These are phyloP conservation scores for Phyllotreta cruciferae DNA, from an alignment of 2,888 invertebrate species.

Conservation along the genomic window DNA sequence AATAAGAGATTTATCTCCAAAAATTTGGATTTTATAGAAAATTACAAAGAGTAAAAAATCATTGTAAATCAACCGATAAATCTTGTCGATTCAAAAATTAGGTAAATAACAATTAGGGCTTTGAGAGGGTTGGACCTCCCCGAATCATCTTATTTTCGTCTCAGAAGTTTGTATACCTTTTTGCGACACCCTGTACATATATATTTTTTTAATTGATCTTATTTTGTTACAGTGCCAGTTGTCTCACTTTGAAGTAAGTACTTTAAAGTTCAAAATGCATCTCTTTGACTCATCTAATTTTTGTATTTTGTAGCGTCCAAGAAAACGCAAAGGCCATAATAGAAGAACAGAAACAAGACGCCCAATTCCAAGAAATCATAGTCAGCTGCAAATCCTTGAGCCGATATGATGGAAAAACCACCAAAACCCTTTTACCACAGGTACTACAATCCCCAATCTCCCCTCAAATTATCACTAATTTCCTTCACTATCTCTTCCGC, in stretches of 20 bases:
- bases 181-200: too few relatives aligned
- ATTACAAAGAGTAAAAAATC: too few relatives aligned
- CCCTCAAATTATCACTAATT: neutral
- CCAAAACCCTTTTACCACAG: conserved; percentile 61
- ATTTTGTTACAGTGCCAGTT: conserved; percentile 57
- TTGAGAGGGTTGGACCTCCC: too few relatives aligned
- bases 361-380: conserved; percentile 60
- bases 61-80: too few relatives aligned
- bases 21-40: too few relatives aligned
- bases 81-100: too few relatives aligned
- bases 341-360: conserved; percentile 57
- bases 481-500: conserved; percentile 18
- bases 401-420: conserved; percentile 56
- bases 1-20: too few relatives aligned
- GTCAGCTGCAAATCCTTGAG: conserved; percentile 60
- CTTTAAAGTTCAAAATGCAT: too few relatives aligned
- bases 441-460: conserved; percentile 45
- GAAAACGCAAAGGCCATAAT: conserved; percentile 54
- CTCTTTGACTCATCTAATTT: too few relatives aligned
- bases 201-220: conserved; percentile 31
- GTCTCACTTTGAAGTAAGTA: conserved; percentile 59
- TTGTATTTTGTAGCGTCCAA: conserved; percentile 53
- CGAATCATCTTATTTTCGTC: too few relatives aligned
- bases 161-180: too few relatives aligned
- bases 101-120: too few relatives aligned